Evolutionary conservation across 2,888 invertebrate genomes (phyloP).

Genomic region (Steinernema scapterisci): DNA sequence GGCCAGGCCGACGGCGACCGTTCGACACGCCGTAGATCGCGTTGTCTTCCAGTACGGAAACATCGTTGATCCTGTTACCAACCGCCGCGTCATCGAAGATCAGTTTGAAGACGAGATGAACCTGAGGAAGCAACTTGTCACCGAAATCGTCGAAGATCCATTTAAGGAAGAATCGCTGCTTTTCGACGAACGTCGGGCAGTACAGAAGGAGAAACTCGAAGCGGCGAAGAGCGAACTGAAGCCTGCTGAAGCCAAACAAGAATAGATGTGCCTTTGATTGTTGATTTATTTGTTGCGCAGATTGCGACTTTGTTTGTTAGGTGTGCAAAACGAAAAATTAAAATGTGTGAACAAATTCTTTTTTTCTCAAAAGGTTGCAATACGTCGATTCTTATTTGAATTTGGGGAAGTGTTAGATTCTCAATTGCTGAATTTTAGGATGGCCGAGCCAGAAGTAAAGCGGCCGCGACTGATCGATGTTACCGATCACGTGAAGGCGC

Average conservation of each 20-base stretch:
- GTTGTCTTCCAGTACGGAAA: conserved; percentile 60
- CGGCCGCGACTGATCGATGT: conserved; percentile 41
- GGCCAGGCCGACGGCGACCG: conserved; percentile 53
- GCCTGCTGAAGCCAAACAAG: neutral
- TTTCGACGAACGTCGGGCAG: conserved; percentile 31
- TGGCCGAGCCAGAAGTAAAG: conserved; percentile 20
- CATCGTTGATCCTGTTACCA: conserved; percentile 60
- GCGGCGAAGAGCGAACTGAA: conserved; percentile 11
- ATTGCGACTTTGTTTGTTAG: conserved; percentile 7
- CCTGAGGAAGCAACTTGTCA: conserved; percentile 52
- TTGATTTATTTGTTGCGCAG: conserved; percentile 10
- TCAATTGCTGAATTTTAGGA: neutral
- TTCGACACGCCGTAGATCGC: conserved; percentile 54
- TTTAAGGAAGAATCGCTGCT: conserved; percentile 44
- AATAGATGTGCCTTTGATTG: conserved; percentile 10
- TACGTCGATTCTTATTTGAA: conserved; percentile 6
- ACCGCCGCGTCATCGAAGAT: conserved; percentile 55
- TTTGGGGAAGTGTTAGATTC: neutral
- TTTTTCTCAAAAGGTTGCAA: neutral
- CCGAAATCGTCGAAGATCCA: conserved; percentile 56
- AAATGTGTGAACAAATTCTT: neutral
- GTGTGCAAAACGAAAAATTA: conserved; percentile 11
- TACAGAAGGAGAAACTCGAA: conserved; percentile 30
- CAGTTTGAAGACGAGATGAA: conserved; percentile 55
- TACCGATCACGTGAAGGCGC: conserved; percentile 39